A percentile compares a stretch with the other conserved stretches of the same genome.
Conservation (phyloP, 2,797 vertebrate species). For the Tarsius wallacei region DNA sequence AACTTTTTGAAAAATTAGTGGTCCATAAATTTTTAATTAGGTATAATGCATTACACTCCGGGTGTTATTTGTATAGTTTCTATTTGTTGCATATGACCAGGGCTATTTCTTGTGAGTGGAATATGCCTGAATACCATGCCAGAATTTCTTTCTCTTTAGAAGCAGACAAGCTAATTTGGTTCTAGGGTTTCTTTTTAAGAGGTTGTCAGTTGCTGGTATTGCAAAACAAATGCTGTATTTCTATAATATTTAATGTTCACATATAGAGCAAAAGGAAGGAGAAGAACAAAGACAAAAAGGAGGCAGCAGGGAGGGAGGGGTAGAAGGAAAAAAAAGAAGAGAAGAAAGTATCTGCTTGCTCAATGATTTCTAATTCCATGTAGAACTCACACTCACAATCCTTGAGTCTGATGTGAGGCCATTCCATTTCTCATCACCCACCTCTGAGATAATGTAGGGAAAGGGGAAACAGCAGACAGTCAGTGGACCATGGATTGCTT, state of each 20-base stretch:
- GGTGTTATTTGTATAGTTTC: conserved; percentile 50
- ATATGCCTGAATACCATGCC: background rate
- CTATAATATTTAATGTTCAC: conserved; percentile 42
- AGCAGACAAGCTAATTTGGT: conserved; percentile 17
- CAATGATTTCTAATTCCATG: background rate
- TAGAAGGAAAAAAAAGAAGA: background rate
- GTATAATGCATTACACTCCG: background rate
- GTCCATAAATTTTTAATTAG: conserved; percentile 67
- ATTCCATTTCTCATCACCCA: background rate
- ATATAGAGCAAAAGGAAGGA: background rate
- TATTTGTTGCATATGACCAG: background rate
- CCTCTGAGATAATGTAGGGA: background rate
- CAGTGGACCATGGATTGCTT: background rate
- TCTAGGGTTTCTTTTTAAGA: conserved; percentile 62
- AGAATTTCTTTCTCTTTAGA: background rate
- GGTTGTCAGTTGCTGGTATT: background rate
- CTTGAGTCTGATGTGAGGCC: background rate
- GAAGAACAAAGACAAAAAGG: background rate
- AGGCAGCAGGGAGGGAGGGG: too few species aligned
- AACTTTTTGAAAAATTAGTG: conserved; percentile 53
- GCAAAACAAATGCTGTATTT: conserved; percentile 36
- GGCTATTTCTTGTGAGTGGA: conserved; percentile 22
- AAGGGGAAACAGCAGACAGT: background rate
- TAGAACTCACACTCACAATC: background rate
- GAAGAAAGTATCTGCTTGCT: background rate